Evolutionary conservation across 2,797 vertebrate species (phyloP).

Genomic region (Malacoctenus gilli): DNA sequence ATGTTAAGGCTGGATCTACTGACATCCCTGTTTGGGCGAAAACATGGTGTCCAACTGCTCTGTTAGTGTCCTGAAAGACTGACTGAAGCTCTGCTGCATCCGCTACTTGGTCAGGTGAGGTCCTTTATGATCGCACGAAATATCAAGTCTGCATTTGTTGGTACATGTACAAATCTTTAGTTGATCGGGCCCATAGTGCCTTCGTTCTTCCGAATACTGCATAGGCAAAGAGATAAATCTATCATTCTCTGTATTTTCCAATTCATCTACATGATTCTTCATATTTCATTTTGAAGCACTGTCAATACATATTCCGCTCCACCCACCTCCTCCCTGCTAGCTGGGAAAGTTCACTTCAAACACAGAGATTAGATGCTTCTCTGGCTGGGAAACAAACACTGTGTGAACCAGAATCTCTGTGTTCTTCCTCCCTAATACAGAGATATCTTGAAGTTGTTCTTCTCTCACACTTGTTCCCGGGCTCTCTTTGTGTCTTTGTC

Average conservation of each 20-base stretch:
- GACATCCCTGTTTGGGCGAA: too few species aligned
- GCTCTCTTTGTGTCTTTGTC: conserved; percentile 8
- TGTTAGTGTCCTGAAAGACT: too few species aligned
- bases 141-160: too few species aligned
- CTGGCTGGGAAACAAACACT: conserved; percentile 27
- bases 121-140: too few species aligned
- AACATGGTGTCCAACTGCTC: too few species aligned
- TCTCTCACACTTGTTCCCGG: conserved; percentile 7
- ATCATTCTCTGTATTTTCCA: conserved; percentile 4
- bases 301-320: conserved; percentile 41
- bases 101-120: too few species aligned
- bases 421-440: conserved; percentile 33
- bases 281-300: conserved; percentile 41
- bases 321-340: conserved; percentile 31
- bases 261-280: conserved; percentile 16
- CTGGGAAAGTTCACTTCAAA: conserved; percentile 49
- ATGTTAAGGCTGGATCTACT: too few species aligned
- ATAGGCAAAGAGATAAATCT: not conserved
- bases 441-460: conserved; percentile 37
- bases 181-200: too few species aligned
- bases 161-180: too few species aligned
- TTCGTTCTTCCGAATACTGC: too few species aligned
- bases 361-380: conserved; percentile 26
- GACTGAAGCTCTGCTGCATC: too few species aligned
- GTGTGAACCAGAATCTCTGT: conserved; percentile 39